These are phyloP conservation scores for Serinus canaria DNA, from an alignment of 2,113 vertebrate species.

Conservation along the genomic window DNA sequence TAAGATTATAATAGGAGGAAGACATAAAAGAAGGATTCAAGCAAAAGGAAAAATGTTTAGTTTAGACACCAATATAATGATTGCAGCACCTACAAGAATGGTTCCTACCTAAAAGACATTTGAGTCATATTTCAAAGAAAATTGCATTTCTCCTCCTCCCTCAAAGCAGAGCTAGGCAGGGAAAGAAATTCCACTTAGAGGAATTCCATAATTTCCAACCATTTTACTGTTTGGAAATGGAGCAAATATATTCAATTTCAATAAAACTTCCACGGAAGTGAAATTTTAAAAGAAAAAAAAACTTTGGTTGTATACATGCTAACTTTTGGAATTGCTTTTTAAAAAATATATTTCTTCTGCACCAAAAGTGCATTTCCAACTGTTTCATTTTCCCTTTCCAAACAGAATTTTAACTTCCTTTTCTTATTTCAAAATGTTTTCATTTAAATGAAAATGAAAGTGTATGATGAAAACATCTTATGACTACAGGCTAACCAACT, in stretches of 20 bases:
- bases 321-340: background rate
- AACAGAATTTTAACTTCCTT: background rate
- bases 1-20: background rate
- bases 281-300: background rate
- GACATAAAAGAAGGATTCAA: background rate
- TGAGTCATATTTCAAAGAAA: background rate
- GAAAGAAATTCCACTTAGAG: background rate
- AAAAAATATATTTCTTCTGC: background rate
- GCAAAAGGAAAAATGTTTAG: background rate
- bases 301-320: background rate
- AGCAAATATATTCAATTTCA: background rate
- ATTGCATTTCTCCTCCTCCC: background rate
- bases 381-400: background rate
- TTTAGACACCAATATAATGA: background rate
- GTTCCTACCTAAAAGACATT: background rate
- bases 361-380: background rate
- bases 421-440: conserved; percentile 13
- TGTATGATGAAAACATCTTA: background rate
- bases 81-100: background rate
- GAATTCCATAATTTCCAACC: background rate
- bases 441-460: conserved; percentile 2
- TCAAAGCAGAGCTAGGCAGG: background rate
- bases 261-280: background rate
- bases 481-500: background rate
- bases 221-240: background rate